Percentiles rank a stretch among this genome's conserved stretches.
Evolutionary conservation across 2,888 invertebrate species (phyloP).

Genomic region (Teinopalpus imperialis): DNA sequence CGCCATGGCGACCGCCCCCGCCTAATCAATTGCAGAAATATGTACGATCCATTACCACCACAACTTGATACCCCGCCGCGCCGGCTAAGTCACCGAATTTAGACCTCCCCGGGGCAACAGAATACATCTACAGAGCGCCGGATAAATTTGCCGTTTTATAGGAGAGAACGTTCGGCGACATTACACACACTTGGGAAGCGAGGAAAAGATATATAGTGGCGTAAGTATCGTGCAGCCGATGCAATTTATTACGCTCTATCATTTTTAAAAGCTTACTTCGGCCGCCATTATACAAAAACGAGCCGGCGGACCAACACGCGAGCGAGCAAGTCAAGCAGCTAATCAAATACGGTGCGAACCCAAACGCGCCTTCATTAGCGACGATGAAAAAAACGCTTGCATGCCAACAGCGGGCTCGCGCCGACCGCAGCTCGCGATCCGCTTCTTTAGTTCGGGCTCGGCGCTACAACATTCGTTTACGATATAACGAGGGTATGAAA

Average conservation of each 20-base stretch:
- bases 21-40: slow-evolving; percentile 83
- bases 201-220: slow-evolving; percentile 66
- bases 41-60: slow-evolving; percentile 69
- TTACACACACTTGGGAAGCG: slow-evolving; percentile 54
- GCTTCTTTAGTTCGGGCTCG: background rate
- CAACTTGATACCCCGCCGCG: slow-evolving; percentile 37
- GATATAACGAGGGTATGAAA: too few species aligned
- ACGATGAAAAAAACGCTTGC: slow-evolving; percentile 1
- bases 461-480: background rate
- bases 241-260: slow-evolving; percentile 22
- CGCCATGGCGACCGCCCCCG: slow-evolving; percentile 76
- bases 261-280: slow-evolving; percentile 5
- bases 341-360: slow-evolving; percentile 14
- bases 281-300: slow-evolving; percentile 4
- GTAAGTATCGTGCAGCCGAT: slow-evolving; percentile 33
- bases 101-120: slow-evolving; percentile 31
- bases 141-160: slow-evolving; percentile 46
- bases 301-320: slow-evolving; percentile 28
- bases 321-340: slow-evolving; percentile 24
- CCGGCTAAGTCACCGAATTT: slow-evolving; percentile 31
- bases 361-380: slow-evolving; percentile 3
- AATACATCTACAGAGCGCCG: slow-evolving; percentile 39
- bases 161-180: slow-evolving; percentile 57
- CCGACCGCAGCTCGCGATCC: background rate
- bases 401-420: slow-evolving; percentile 1